Evolutionary conservation across 2,888 invertebrate genomes (phyloP), one percentile per base, ranked within the genome.

Genomic region (Apamea monoglypha): DNA sequence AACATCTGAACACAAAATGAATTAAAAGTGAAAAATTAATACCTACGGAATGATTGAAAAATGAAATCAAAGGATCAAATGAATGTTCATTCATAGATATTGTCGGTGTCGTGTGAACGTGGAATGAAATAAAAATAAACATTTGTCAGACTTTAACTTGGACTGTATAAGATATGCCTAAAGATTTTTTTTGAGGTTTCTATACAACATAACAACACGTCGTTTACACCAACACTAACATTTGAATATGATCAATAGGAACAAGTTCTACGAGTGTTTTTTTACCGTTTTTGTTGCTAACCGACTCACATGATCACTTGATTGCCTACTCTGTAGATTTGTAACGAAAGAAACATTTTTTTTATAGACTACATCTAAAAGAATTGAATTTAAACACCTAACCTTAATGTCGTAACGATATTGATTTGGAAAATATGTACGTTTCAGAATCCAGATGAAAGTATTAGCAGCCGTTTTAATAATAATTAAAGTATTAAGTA

Each of bases 271-370:
- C 16, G 21, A 63, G n/a, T 44, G 1, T 44, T 79, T 78, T 63
- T 36, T 71, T 66, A 78, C 53, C 80, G 53, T 79, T 36, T 44
- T 5, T 56, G 80, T 80, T 63, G 44, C 61, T 32, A 63, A 12
- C 32, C 44, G 53, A 10, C 76, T 53, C 21, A 12, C 14, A 32
- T 14, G 14, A 16, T 50, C 25, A 44, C 29, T 6, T 36, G 14
- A 36, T 5, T 16, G 16, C 6, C 18, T 36, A 25, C 69, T 50
- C 69, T 25, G 47, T 47, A 12, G 21, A 47, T 21, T 4, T 67
- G 6, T 25, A 10, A 2, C 53, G 25, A 69, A 69, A 29, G 4
- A 21, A 21, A 47, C 44, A 16, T 16, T 47, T 47, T 4, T 12
- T 47, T 21, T 0, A 0, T 6, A 44, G 44, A 29, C 29, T 21